Evolutionary conservation across 1,140 invertebrate species (phyloP).

Genomic region (Procambarus virginalis): DNA sequence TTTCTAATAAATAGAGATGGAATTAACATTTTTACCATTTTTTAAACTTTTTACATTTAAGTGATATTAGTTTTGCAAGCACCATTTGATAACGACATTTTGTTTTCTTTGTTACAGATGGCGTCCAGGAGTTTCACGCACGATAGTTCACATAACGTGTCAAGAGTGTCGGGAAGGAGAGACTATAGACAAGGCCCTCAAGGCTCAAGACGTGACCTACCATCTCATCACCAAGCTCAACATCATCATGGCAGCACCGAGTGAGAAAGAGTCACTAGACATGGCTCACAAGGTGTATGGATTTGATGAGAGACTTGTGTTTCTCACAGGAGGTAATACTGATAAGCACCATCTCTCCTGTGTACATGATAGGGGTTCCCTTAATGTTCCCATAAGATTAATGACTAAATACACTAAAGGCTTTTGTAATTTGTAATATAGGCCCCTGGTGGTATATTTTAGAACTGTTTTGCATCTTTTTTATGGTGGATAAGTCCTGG

Average conservation of each 20-base stretch:
- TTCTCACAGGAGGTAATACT: neutral
- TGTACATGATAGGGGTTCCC: too few species aligned
- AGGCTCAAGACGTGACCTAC: constrained; percentile 5
- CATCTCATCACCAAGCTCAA: constrained; percentile 9
- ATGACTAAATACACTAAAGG: too few species aligned
- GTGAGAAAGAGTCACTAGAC: neutral
- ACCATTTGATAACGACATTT: too few species aligned
- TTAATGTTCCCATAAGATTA: too few species aligned
- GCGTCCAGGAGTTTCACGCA: constrained; percentile 20
- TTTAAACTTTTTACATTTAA: too few species aligned
- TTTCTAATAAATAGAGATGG: neutral
- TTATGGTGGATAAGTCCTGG: too few species aligned
- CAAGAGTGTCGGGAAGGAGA: neutral
- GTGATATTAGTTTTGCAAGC: too few species aligned
- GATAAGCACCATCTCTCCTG: too few species aligned
- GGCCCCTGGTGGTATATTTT: too few species aligned
- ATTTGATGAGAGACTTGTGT: constrained; percentile 21
- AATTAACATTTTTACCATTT: too few species aligned
- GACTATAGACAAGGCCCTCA: neutral
- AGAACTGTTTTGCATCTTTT: too few species aligned
- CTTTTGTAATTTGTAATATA: too few species aligned
- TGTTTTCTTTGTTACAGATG: neutral
- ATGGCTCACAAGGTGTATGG: constrained; percentile 20
- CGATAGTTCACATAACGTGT: constrained; percentile 1
- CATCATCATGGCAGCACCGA: constrained; percentile 10